Percentiles rank a stretch among this genome's conserved stretches.
These are phyloP conservation scores for Lasioglossum baleicum DNA, from an alignment of 1,140 invertebrate species.

Conservation along the genomic window DNA sequence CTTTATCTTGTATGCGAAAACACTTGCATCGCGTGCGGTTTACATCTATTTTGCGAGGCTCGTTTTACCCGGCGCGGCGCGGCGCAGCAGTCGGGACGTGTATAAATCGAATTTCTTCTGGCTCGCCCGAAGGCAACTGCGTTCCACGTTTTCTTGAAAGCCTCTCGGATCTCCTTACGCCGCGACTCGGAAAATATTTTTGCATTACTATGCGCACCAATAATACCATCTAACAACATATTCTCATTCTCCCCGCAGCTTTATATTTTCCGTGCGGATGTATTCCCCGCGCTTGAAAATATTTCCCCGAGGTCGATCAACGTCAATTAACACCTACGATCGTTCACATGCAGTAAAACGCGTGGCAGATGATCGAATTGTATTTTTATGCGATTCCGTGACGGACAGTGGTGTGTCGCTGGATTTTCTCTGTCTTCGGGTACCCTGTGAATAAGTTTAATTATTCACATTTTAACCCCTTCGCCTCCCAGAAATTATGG, in stretches of 20 bases:
- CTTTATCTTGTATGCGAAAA: neutral
- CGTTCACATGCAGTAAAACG: too few relatives aligned
- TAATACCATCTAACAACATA: neutral
- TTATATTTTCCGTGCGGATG: too few relatives aligned
- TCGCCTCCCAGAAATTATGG: too few relatives aligned
- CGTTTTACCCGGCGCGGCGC: neutral
- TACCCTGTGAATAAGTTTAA: too few relatives aligned
- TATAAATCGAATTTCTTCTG: constrained; percentile 22
- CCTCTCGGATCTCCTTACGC: neutral
- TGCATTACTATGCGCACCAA: neutral
- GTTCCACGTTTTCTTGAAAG: neutral
- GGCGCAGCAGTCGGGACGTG: neutral
- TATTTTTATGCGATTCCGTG: too few relatives aligned
- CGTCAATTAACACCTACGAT: too few relatives aligned
- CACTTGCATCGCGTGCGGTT: neutral
- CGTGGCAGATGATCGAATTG: too few relatives aligned
- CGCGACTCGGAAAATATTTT: neutral
- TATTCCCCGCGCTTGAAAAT: too few relatives aligned
- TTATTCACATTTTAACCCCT: too few relatives aligned
- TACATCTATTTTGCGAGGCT: constrained; percentile 11
- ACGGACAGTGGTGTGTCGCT: too few relatives aligned
- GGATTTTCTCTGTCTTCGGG: too few relatives aligned
- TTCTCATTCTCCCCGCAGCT: neutral
- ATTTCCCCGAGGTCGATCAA: too few relatives aligned
- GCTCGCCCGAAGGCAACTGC: neutral